Conservation (phyloP, 2,113 vertebrate species). For the Thunnus maccoyii region DNA sequence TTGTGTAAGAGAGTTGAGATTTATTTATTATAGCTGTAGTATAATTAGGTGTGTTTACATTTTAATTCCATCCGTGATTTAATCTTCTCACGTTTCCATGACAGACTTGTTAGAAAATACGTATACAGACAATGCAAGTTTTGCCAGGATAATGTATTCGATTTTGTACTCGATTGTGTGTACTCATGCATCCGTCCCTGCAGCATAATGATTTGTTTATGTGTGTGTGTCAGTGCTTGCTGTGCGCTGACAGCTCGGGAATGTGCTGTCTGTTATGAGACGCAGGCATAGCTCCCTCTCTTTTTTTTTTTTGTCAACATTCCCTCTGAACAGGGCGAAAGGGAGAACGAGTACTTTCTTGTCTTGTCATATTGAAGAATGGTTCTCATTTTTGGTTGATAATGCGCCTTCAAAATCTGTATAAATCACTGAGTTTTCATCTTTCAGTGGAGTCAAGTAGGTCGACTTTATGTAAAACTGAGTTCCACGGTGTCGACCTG, state of each 20-base stretch:
- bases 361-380: slow-evolving; percentile 71
- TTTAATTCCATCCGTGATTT: slow-evolving; percentile 43
- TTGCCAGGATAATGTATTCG: slow-evolving; percentile 20
- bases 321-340: slow-evolving; percentile 33
- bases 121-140: slow-evolving; percentile 28
- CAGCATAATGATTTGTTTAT: slow-evolving; percentile 59
- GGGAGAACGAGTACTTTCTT: slow-evolving; percentile 42
- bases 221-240: slow-evolving; percentile 30
- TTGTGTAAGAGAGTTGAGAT: neutral
- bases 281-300: slow-evolving; percentile 29
- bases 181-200: slow-evolving; percentile 23
- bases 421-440: slow-evolving; percentile 52
- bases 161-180: slow-evolving; percentile 35
- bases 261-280: slow-evolving; percentile 57
- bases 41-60: slow-evolving; percentile 63
- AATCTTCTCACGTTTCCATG: slow-evolving; percentile 39
- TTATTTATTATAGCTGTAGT: slow-evolving; percentile 37
- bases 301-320: slow-evolving; percentile 42
- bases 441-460: slow-evolving; percentile 35
- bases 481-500: slow-evolving; percentile 19
- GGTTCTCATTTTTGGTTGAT: slow-evolving; percentile 59
- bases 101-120: slow-evolving; percentile 33
- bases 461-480: slow-evolving; percentile 21
- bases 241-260: slow-evolving; percentile 45
- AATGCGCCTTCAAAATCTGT: slow-evolving; percentile 55